A percentile compares a stretch with the other conserved stretches of the same genome.
Conservation (phyloP, 2,797 vertebrate genomes). For the Diglossa cyanea region DNA sequence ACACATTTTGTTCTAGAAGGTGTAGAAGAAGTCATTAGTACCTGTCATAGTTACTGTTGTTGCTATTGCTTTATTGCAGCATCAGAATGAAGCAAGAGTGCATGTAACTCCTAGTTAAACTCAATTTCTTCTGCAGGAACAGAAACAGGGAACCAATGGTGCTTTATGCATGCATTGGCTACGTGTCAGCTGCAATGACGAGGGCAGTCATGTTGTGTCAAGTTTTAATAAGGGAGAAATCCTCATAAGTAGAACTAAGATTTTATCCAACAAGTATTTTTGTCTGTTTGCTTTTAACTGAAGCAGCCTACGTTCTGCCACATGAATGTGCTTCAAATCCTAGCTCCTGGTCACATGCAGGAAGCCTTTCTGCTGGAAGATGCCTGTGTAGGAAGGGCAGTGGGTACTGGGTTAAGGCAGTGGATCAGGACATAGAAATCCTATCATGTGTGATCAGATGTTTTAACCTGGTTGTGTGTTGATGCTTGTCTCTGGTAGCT, state of each 20-base stretch:
- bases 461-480: not conserved
- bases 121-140: not conserved
- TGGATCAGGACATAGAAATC: not conserved
- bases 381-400: not conserved
- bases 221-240: not conserved
- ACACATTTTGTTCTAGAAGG: rapidly evolving
- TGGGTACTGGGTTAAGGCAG: not conserved
- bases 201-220: not conserved
- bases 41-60: not conserved
- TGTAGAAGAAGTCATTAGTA: not conserved
- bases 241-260: not conserved
- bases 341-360: not conserved
- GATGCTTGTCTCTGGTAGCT: not conserved
- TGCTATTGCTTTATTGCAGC: not conserved
- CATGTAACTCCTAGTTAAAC: not conserved
- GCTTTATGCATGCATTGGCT: not conserved
- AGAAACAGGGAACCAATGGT: not conserved
- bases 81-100: not conserved
- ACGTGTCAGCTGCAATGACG: not conserved
- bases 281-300: not conserved
- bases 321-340: not conserved
- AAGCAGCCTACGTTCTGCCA: not conserved
- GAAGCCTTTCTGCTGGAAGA: not conserved
- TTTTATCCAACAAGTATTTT: not conserved
- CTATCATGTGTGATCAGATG: rapidly evolving